Percentiles rank a stretch among this genome's conserved stretches.
Evolutionary conservation across 2,113 vertebrate genomes (phyloP).

Genomic region (Channa maculata): DNA sequence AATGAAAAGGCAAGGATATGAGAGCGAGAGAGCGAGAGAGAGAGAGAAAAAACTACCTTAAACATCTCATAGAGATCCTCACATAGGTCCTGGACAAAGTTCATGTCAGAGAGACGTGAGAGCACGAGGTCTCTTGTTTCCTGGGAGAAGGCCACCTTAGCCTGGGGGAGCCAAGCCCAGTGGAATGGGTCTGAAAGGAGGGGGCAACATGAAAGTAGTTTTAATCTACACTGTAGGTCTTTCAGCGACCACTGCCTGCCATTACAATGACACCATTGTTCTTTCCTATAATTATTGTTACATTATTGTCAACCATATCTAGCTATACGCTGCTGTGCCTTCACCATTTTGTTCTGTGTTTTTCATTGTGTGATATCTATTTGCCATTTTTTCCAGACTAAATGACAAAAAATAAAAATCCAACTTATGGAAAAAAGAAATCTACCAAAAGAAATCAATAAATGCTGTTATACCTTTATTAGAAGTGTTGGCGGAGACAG

Average conservation of each 20-base stretch:
- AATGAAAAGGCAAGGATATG: not conserved
- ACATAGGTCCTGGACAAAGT: constrained; percentile 98
- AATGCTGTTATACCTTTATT: not conserved
- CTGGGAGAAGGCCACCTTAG: constrained; percentile 95
- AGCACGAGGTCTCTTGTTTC: constrained; percentile 93
- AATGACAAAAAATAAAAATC: too few species aligned
- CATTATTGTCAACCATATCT: too few species aligned
- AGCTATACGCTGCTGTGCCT: too few species aligned
- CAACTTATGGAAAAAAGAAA: too few species aligned
- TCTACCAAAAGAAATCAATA: not conserved
- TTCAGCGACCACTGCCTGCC: not conserved
- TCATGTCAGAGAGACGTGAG: constrained; percentile 95
- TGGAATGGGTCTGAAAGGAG: constrained; percentile 91
- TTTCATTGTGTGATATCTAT: too few species aligned
- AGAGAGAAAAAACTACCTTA: constrained; percentile 83
- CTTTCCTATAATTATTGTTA: too few species aligned
- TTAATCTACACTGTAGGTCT: not conserved
- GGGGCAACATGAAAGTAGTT: not conserved
- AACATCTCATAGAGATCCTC: constrained; percentile 98
- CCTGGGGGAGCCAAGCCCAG: constrained; percentile 98
- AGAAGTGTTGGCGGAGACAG: not conserved
- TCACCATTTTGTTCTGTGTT: too few species aligned
- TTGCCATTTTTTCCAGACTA: too few species aligned
- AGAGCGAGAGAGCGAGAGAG: too few species aligned
- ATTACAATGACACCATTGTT: not conserved